These are phyloP conservation scores for Hipposideros armiger DNA, from an alignment of 2,113 vertebrate species.

Conservation along the genomic window DNA sequence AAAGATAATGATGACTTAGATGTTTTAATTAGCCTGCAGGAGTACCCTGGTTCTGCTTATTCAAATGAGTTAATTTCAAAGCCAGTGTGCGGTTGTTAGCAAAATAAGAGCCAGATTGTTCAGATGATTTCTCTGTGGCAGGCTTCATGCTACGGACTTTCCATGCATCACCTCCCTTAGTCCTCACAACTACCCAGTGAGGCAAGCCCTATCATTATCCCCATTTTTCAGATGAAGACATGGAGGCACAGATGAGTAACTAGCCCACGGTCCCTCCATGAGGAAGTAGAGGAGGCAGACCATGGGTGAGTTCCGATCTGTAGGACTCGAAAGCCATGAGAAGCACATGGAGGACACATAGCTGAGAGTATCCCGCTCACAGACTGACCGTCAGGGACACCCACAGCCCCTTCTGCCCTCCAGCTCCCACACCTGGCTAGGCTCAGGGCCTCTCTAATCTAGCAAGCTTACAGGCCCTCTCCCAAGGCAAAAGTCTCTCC, in stretches of 20 bases:
- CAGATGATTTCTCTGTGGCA: background rate
- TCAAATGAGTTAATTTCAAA: constrained; percentile 26
- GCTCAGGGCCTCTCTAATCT: background rate
- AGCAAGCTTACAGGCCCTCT: background rate
- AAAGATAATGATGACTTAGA: constrained; percentile 26
- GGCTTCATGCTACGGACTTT: background rate
- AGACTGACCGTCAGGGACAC: background rate
- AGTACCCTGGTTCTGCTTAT: background rate
- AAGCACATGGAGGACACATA: background rate
- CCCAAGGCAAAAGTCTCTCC: background rate
- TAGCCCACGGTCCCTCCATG: background rate
- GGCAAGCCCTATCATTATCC: background rate
- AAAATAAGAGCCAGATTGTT: fast-evolving
- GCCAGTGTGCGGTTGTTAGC: background rate
- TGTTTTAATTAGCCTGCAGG: constrained; percentile 61
- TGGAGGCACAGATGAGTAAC: background rate
- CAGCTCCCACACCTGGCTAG: background rate
- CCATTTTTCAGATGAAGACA: background rate
- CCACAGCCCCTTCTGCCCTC: fast-evolving
- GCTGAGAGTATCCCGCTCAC: background rate
- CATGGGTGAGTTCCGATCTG: background rate
- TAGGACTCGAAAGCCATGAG: background rate
- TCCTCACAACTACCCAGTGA: background rate
- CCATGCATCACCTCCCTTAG: background rate
- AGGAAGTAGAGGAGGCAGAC: background rate